Evolutionary conservation across 1,140 invertebrate genomes (phyloP), one percentile per base, ranked within the genome.

Genomic region (Drosophila pruinosa): DNA sequence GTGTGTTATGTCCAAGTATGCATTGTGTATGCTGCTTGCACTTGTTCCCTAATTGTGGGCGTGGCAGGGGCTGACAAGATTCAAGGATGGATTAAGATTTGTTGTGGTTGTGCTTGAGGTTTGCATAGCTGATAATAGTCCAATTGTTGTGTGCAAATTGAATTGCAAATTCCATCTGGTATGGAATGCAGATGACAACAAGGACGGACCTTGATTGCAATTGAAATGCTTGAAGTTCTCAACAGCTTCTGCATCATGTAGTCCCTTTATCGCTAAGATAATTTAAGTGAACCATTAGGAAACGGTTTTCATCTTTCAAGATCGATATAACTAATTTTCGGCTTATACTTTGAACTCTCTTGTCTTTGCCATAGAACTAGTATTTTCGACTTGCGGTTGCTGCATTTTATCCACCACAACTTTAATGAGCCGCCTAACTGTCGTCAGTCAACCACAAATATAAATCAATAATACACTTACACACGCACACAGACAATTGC

Each of bases 401-500:
- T 15, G 34, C 48, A 41, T 39, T 15, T 31, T 54, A 48, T 41
- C 19, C 39, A 65, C 71, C 57, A 52, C 64, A 45, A 72, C 45
- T 68, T 75, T 59, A 85, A 82, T 83, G 65, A 83, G 48, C 31
- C 34, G 26, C 48, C 31, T 43, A 12, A 15, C 39, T 19, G 31
- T n/a, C 21, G 0, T 10, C n/a, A 5, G 15, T 43, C 36, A 28
- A 41, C 12, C 28, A 43, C 39, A 64, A 24, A 19, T 56, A 75
- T 63, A 65, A 85, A 75, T 83, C 79, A 83, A 78, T 83, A 83
- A 36, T 10, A 48, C 31, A 63, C 24, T 36, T 52, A 58, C 65
- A 53, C 71, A 57, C 10, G 4, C 8, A 52, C 39, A 17, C 72
- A 54, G 62, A 52, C 72, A 59, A 52, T 63, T 64, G 28, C 72